Conservation (phyloP, 2,888 invertebrate genomes). For the Yponomeuta sedellus region DNA sequence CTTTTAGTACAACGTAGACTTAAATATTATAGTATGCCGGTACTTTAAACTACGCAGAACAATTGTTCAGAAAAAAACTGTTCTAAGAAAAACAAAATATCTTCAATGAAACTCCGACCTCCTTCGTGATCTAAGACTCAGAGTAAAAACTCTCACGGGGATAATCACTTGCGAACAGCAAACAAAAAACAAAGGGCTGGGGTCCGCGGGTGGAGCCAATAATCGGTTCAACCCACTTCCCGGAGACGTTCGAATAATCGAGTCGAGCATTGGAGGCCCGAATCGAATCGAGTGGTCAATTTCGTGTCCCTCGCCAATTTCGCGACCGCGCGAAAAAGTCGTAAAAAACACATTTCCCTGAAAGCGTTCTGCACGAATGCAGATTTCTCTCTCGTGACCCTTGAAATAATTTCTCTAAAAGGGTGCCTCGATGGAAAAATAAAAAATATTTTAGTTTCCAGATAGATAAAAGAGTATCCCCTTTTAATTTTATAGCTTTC, state of each 20-base stretch:
- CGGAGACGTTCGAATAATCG: constrained; percentile 22
- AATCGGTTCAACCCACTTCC: constrained; percentile 12
- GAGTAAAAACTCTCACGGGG: not conserved
- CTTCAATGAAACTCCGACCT: not conserved
- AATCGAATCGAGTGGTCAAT: constrained; percentile 12
- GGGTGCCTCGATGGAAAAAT: not conserved
- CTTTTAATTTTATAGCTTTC: too few species aligned
- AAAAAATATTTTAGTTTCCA: too few species aligned
- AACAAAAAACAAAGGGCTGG: not conserved
- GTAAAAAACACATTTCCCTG: constrained; percentile 6
- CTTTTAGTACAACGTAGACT: too few species aligned
- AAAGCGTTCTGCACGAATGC: constrained; percentile 12
- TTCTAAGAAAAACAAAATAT: too few species aligned
- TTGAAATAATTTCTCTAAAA: constrained; percentile 19
- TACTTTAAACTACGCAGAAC: too few species aligned
- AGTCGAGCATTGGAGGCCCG: constrained; percentile 13
- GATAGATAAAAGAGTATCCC: too few species aligned
- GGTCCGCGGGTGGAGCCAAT: constrained; percentile 6
- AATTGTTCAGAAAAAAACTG: too few species aligned
- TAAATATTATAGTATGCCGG: too few species aligned
- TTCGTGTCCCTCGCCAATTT: constrained; percentile 12
- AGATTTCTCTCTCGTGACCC: constrained; percentile 2
- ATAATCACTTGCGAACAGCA: constrained; percentile 2
- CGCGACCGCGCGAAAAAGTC: constrained; percentile 11
- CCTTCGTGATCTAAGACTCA: not conserved